phyloP scores from a whole-genome alignment of 2,888 invertebrate genomes.

The Lochmaea capreae region DNA sequence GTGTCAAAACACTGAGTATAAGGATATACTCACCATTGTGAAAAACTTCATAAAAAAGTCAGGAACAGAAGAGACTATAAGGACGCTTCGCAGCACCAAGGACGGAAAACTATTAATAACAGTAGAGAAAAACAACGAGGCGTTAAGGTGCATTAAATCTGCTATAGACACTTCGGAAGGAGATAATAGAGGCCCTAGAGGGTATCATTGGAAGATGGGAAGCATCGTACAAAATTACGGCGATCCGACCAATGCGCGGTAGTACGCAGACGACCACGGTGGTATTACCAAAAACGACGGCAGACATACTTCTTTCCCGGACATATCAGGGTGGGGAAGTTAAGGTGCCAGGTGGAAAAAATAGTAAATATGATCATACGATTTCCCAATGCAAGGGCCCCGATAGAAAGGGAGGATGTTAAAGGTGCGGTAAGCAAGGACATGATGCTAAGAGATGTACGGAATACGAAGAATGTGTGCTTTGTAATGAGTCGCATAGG shows the following conservation, averaged over 20 bases:
- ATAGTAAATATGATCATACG: too few species aligned
- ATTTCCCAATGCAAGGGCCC: too few species aligned
- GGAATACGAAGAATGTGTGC: not conserved
- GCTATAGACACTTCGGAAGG: not conserved
- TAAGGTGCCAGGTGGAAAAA: too few species aligned
- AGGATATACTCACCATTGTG: not conserved
- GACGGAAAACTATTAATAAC: conserved; percentile 16
- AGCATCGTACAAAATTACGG: not conserved
- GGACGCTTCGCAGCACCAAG: not conserved
- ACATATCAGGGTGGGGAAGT: too few species aligned
- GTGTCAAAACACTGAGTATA: not conserved
- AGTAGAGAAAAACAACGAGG: conserved; percentile 12
- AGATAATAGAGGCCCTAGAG: not conserved
- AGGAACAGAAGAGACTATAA: not conserved
- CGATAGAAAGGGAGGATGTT: conserved; percentile 5
- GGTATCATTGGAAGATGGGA: not conserved
- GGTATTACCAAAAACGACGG: not conserved
- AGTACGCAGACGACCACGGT: not conserved
- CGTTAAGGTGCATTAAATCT: not conserved
- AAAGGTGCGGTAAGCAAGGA: conserved; percentile 16
- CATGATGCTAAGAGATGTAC: conserved; percentile 15
- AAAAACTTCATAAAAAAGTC: not conserved
- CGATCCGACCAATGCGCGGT: not conserved
- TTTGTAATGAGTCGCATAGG: not conserved
- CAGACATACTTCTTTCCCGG: not conserved